phyloP scores from a whole-genome alignment of 2,113 vertebrate species.

The Sturnus vulgaris region DNA sequence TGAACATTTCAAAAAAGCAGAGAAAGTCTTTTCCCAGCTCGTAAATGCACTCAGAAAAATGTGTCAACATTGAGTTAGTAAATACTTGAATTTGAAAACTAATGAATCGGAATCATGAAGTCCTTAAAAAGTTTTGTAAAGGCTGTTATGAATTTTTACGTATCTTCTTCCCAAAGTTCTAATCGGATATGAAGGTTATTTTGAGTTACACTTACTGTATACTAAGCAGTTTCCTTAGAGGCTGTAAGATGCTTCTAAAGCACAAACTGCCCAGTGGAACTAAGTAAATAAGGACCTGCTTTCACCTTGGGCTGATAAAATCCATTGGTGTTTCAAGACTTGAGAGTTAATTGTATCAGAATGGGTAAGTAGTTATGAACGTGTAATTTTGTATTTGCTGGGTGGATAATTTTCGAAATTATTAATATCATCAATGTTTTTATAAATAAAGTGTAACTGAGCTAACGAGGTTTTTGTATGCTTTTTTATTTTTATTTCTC shows the following conservation, averaged over 20 bases:
- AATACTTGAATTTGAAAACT: not conserved
- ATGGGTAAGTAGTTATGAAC: not conserved
- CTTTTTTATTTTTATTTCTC: conserved; percentile 48
- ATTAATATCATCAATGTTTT: not conserved
- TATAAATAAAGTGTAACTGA: conserved; percentile 12
- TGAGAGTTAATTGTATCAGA: not conserved
- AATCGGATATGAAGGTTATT: not conserved
- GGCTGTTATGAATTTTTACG: not conserved
- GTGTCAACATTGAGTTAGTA: not conserved
- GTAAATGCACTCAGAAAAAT: not conserved
- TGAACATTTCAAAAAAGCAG: not conserved
- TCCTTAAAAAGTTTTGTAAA: not conserved
- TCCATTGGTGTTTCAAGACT: not conserved
- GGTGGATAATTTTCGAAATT: not conserved
- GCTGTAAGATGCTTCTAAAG: not conserved
- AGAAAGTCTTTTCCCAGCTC: not conserved
- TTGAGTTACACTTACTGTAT: not conserved
- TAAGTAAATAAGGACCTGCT: not conserved
- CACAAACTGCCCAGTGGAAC: not conserved
- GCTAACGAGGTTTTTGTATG: conserved; percentile 28
- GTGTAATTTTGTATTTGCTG: not conserved
- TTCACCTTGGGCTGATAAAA: not conserved
- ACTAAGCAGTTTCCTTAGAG: not conserved
- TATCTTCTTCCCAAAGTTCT: not conserved
- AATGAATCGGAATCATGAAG: not conserved